Base-by-base conservation (phyloP, 2,113 vertebrate genomes). In the Rostratula benghalensis region DNA sequence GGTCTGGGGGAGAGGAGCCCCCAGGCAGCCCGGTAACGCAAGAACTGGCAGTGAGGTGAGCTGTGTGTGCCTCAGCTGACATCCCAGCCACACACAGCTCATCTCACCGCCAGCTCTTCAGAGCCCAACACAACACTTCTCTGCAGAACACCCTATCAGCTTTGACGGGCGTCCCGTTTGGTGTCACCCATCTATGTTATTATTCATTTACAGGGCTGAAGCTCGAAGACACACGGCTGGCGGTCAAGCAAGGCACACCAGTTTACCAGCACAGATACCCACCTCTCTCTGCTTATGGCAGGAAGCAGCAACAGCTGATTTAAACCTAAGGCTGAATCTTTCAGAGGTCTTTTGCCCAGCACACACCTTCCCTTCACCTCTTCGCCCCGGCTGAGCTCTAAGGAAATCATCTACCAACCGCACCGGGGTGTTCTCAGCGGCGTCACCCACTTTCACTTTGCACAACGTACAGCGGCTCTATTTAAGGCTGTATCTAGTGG, bases 81-180 rank as follows among this genome's bases (percentile, higher is more conserved):
- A 8, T 5, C 59, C 23, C 45, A 7, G 63, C 50, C 31, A 1
- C 13, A 2, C 15, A 1, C 3, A 27, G 23, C 41, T 33, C 33
- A 0, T 2, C 41, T 33, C 13, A 0, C 22, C 2, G 23, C 22
- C 51, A 2, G 9, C 5, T n/a, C 89, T 6, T 6, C 6, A 0
- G 39, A 12, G 22, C 27, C 1, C 8, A 6, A 11, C 0, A 3
- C 8, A 6, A 11, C 0, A 3, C 54, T 69, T 11, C 10, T 20
- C 31, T 7, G 7, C 15, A 14, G 17, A 41, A 11, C 4, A 0
- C 41, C 46, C 8, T 56, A 37, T 2, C 18, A 5, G 37, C 68
- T 61, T 5, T 22, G 13, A 4, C 1, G 10, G 20, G 2, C 15
- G 20, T 28, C 46, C 67, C 37, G 0, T 14, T 8, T 16, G 17